Evolutionary conservation across 2,888 invertebrate genomes (phyloP), one percentile per base, ranked within the genome.

Genomic region (Yponomeuta evonymella): DNA sequence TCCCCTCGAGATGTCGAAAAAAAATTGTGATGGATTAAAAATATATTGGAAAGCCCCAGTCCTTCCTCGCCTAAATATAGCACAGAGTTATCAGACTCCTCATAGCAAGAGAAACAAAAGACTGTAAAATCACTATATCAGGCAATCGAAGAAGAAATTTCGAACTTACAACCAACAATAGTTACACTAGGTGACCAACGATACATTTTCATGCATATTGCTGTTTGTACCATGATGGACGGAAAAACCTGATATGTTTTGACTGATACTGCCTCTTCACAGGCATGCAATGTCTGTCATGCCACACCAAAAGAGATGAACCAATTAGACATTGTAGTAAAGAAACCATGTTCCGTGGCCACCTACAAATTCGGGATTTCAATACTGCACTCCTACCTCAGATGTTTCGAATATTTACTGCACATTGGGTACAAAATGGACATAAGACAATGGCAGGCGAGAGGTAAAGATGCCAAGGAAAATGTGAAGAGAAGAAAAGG

Each of bases 381-480:
- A 9, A 36, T 63, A 8, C n/a, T 81, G 29, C 79, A 81, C 73
- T 75, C 78, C 4, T 80, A 78, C 76, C 77, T 78, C 10, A 72
- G 78, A 6, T 76, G 75, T 67, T 79, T 79, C 69, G 78, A 81
- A 71, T 79, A 73, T 71, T 72, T 77, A 10, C 72, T 80, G 62
- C 76, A 80, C 70, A 30, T 79, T 23, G 67, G 75, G 10, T 80
- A 78, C 70, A 75, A 74, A 73, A 58, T 79, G 2, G 72, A 71
- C 12, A 72, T 77, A 67, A 74, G 75, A 69, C 75, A 77, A 71
- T 79, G 80, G 79, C 79, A 80, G 73, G 75, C 76, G 65, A 74
- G 75, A 10, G 72, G 73, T 10, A 72, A 36, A 67, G 71, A 73
- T 66, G 71, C 33, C 33, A 33, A 33, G 33, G 33, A 33, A 33